Evolutionary conservation across 2,888 invertebrate genomes (phyloP), one percentile per base, ranked within the genome.

Genomic region (Lepidochitona cinerea): DNA sequence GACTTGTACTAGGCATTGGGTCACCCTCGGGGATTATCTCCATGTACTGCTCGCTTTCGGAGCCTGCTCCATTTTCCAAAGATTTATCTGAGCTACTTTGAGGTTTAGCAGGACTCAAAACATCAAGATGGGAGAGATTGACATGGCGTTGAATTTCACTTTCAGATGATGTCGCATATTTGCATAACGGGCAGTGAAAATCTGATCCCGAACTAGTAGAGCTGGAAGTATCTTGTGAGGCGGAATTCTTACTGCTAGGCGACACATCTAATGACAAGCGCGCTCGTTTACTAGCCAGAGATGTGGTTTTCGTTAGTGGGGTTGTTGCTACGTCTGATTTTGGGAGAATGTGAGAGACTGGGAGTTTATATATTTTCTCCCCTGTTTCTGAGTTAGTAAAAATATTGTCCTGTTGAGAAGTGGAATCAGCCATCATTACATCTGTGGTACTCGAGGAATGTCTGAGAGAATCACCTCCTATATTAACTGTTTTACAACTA

Each of bases 91-190:
- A n/a, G n/a, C 59, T 59, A 32, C 26, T 32, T 4, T 32, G 12
- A 14, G 66, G 66, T 33, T 94, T 93, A 87, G 95, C 95, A 0
- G 95, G 95, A 52, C 95, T 95, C 67, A 96, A 91, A 87, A 95
- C 95, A 87, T 96, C 95, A 79, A 96, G 92, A 91, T 96, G 96
- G n/a, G 94, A 95, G 81, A 94, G 94, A 89, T 96, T 95, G 0
- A 96, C 96, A 88, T 96, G 96, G 1, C 94, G 92, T 78, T 95
- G 92, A 84, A 96, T 93, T 85, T 95, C 95, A 5, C 94, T 93
- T 29, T 94, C 94, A 14, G 94, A 94, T 64, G 94, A 93, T 77
- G 94, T 93, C 23, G 93, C 93, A 79, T 95, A 93, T 88, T 95
- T 95, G 89, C 96, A 96, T 88, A 96, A 95, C 0, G 96, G 96